Conservation (phyloP, 2,888 invertebrate species). For the Limnephilus auricula region DNA sequence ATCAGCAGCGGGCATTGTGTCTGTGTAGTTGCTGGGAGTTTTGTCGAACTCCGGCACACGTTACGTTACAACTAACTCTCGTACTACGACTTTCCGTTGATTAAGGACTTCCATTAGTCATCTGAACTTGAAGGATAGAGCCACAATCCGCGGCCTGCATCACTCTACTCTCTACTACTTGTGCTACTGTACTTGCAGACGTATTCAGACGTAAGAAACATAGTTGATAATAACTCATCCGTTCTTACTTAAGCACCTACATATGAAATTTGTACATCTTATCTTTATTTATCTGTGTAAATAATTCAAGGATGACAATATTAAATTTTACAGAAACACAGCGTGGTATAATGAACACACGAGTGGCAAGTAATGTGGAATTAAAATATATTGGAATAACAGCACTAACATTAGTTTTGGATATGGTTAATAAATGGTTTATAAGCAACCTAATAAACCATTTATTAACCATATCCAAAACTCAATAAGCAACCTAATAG, state of each 20-base stretch:
- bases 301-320: neutral
- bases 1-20: neutral
- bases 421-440: too few relatives aligned
- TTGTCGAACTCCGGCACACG: neutral
- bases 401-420: too few relatives aligned
- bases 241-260: neutral
- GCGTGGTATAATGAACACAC: too few relatives aligned
- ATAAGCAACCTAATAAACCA: too few relatives aligned
- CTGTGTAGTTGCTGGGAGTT: neutral
- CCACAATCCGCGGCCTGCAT: neutral
- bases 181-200: neutral
- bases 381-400: too few relatives aligned
- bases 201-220: neutral
- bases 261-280: neutral
- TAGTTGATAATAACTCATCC: neutral
- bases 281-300: neutral
- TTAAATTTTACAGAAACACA: too few relatives aligned
- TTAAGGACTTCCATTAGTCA: slow-evolving; percentile 37
- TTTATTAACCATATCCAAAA: too few relatives aligned
- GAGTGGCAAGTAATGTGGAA: too few relatives aligned
- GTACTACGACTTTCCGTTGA: slow-evolving; percentile 28
- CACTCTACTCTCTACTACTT: neutral
- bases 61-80: slow-evolving; percentile 33
- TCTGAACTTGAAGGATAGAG: neutral
- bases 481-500: too few relatives aligned